These are phyloP conservation scores for Diplogasteroides magnus DNA, from an alignment of 1,140 invertebrate genomes.

Conservation along the genomic window DNA sequence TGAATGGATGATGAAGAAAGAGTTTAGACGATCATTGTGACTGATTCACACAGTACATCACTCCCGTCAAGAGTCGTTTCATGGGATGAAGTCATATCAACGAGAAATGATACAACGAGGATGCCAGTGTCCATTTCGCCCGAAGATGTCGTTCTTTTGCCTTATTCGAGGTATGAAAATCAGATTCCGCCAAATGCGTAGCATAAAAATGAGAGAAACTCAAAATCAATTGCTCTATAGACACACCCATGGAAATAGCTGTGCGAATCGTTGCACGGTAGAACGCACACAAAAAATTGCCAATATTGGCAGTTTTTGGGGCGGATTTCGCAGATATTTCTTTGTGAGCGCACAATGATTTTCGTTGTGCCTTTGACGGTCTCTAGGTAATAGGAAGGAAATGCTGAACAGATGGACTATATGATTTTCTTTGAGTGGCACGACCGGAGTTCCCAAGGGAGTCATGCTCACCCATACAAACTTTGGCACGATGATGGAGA, in stretches of 20 bases:
- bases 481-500: conserved; percentile 62
- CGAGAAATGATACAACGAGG: conserved; percentile 14
- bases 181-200: too few species aligned
- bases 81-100: conserved; percentile 18
- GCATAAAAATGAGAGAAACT: too few species aligned
- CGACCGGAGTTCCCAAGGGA: conserved; percentile 60
- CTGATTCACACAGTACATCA: neutral
- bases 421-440: conserved; percentile 41
- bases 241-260: too few species aligned
- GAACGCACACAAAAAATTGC: too few species aligned
- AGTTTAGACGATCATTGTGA: conserved; percentile 12
- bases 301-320: too few species aligned
- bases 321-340: too few species aligned
- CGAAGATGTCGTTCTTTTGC: conserved; percentile 32
- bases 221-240: too few species aligned
- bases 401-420: too few species aligned
- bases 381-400: too few species aligned
- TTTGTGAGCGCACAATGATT: too few species aligned
- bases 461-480: conserved; percentile 60
- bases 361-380: too few species aligned
- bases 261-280: too few species aligned
- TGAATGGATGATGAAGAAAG: neutral
- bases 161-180: conserved; percentile 32
- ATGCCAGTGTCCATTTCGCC: conserved; percentile 24
- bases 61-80: conserved; percentile 15